Evolutionary conservation across 2,113 vertebrate genomes (phyloP), one percentile per base, ranked within the genome.

Genomic region (Vulpes lagopus): DNA sequence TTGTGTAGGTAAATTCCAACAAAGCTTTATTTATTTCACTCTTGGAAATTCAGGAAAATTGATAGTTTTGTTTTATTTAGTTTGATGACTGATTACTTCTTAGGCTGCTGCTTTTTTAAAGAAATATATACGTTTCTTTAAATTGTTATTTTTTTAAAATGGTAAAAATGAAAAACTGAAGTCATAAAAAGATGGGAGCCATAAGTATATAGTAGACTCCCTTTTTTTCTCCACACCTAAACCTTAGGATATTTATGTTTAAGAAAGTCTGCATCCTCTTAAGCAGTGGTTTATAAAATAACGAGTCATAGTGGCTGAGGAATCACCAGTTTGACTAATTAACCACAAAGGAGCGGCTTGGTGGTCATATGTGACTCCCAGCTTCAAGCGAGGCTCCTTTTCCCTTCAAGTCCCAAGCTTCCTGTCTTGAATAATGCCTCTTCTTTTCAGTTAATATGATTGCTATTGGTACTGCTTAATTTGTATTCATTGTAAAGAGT

Each of bases 1-100:
- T 96, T 97, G 38, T 73, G 49, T 88, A 97, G 95, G 84, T 96
- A 96, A 95, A 97, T 93, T 98, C 92, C 76, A 96, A 65, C n/a
- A 57, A 80, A 71, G 64, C 27, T 87, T 97, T 97, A 95, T 97
- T 97, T 95, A 97, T 78, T 97, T 81, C 67, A 90, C 71, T 96
- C 90, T 95, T 96, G 78, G 92, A 97, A 96, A 97, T 94, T 87
- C 38, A 85, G 71, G 76, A 69, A 97, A 95, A 94, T 85, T 85
- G 83, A 87, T 95, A 89, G 94, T 81, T 96, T 92, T 79, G 83
- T 87, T 96, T 93, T 96, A 81, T 98, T 97, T 96, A 59, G 20
- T 27, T 78, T 84, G 73, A 87, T 82, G 83, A 35, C 65, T 91
- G 57, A 94, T 81, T 92, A 84, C 38, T 90, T 92, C 49, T 84